Evolutionary conservation across 2,113 vertebrate species (phyloP).

Genomic region (Chamaea fasciata): DNA sequence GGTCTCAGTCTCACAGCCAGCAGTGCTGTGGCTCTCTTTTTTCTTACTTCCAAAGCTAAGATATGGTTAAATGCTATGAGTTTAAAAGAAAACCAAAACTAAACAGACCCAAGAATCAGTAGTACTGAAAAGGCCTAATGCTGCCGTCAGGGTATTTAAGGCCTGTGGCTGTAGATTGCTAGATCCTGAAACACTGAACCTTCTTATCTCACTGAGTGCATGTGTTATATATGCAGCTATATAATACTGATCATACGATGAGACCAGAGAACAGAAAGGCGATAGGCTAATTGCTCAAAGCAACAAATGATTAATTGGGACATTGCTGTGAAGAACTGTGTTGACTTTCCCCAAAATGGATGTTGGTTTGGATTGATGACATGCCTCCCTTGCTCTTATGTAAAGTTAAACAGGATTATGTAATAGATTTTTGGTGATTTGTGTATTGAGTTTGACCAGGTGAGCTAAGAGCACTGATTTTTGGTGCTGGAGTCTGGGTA

Average conservation of each 20-base stretch:
- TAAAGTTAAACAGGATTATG: neutral
- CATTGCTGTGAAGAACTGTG: neutral
- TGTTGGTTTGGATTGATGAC: neutral
- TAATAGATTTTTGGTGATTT: neutral
- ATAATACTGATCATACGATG: neutral
- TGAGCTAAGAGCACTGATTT: neutral
- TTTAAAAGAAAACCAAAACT: neutral
- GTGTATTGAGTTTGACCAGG: neutral
- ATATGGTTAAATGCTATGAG: neutral
- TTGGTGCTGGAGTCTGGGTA: neutral
- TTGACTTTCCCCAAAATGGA: neutral
- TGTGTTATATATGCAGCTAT: fast-evolving
- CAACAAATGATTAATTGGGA: neutral
- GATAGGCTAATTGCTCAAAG: neutral
- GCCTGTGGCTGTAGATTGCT: neutral
- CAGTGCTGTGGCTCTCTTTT: neutral
- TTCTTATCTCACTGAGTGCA: neutral
- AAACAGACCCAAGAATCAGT: neutral
- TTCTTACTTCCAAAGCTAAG: neutral
- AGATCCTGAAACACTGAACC: neutral
- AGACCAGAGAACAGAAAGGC: neutral
- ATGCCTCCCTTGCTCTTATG: neutral
- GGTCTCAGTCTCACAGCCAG: neutral
- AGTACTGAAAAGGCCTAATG: neutral
- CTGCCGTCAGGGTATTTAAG: neutral